A percentile compares a stretch with the other conserved stretches of the same genome.
phyloP scores from a whole-genome alignment of 2,888 invertebrate species.

The Apamea anceps region DNA sequence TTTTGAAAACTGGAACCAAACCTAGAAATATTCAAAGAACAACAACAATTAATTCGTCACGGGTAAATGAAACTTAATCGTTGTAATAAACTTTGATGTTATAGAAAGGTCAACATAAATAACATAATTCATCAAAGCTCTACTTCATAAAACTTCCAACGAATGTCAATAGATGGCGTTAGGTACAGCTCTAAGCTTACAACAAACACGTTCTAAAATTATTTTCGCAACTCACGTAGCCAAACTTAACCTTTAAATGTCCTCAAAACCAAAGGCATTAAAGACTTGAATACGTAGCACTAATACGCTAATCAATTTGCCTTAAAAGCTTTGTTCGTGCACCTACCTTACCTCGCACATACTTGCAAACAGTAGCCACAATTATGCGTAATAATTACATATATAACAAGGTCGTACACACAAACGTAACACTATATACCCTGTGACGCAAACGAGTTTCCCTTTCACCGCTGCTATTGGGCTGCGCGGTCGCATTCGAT shows the following conservation, averaged over 20 bases:
- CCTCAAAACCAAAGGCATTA: constrained; percentile 40
- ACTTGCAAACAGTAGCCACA: constrained; percentile 61
- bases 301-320: constrained; percentile 14
- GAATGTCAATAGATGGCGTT: constrained; percentile 60
- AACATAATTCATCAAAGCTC: constrained; percentile 37
- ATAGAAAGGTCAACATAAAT: constrained; percentile 35
- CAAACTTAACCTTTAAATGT: constrained; percentile 37
- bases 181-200: constrained; percentile 16
- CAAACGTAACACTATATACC: constrained; percentile 68
- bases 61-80: constrained; percentile 5
- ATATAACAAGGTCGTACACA: constrained; percentile 76
- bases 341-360: constrained; percentile 8
- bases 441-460: constrained; percentile 83
- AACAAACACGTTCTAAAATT: constrained; percentile 8
- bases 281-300: constrained; percentile 5
- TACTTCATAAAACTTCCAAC: constrained; percentile 32
- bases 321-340: constrained; percentile 28
- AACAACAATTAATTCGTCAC: constrained; percentile 29
- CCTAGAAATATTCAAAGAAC: constrained; percentile 5
- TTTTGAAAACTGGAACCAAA: background rate
- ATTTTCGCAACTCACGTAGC: constrained; percentile 16
- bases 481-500: constrained; percentile 67
- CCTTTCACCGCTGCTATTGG: constrained; percentile 86
- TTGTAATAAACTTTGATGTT: constrained; percentile 21
- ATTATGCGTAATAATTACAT: constrained; percentile 73